Evolutionary conservation across 2,113 vertebrate genomes (phyloP).

Genomic region (Syrrhaptes paradoxus): DNA sequence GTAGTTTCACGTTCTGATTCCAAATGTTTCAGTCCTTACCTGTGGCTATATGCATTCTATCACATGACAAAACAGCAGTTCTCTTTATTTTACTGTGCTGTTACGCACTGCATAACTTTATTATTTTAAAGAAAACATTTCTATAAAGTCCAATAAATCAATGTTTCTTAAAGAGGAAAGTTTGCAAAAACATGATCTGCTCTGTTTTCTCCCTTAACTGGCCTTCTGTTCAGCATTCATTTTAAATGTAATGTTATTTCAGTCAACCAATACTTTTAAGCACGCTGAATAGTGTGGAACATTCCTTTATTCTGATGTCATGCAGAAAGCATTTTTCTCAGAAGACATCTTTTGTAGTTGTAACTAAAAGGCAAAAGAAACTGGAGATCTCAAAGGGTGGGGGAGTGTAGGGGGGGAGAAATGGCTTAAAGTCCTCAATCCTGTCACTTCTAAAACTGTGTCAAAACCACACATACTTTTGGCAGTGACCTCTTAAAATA

Average conservation of each 20-base stretch:
- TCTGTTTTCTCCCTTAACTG: conserved; percentile 18
- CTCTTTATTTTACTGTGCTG: neutral
- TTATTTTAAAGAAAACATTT: neutral
- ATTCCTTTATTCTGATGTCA: conserved; percentile 82
- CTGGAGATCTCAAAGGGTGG: conserved; percentile 70
- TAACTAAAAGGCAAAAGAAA: conserved; percentile 82
- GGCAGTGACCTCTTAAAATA: conserved; percentile 33
- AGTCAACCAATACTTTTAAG: conserved; percentile 74
- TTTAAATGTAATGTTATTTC: conserved; percentile 76
- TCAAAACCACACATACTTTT: conserved; percentile 65
- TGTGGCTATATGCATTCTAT: neutral
- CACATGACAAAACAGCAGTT: neutral
- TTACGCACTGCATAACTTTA: neutral
- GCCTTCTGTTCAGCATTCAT: conserved; percentile 56
- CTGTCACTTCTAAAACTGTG: conserved; percentile 59
- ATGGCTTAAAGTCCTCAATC: conserved; percentile 54
- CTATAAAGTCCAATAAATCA: conserved; percentile 16
- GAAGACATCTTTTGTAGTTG: conserved; percentile 84
- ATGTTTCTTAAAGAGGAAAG: conserved; percentile 21
- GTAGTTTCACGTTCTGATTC: neutral
- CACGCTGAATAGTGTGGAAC: conserved; percentile 68
- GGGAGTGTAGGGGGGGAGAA: neutral
- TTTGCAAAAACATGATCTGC: conserved; percentile 21
- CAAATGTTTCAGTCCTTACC: neutral
- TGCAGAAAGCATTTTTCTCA: conserved; percentile 79